Evolutionary conservation across 2,113 vertebrate genomes (phyloP), one percentile per base, ranked within the genome.

Genomic region (Emydocephalus ijimae): DNA sequence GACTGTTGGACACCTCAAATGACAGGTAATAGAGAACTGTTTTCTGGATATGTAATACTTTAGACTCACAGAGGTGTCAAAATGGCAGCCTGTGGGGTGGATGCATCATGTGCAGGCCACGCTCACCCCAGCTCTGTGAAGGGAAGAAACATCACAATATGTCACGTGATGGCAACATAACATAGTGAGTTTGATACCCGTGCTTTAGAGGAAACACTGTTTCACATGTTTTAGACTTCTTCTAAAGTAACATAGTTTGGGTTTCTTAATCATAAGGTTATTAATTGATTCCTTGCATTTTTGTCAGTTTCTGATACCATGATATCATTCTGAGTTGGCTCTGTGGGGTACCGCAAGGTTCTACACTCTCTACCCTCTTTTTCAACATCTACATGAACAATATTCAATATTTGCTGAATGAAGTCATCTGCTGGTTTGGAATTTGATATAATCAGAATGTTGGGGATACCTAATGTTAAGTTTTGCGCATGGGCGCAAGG

Each of bases 151-250:
- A 11, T 64, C 1, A 2, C 2, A 23, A 59, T 59, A 59, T 0
- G 2, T 59, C 10, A 12, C 1, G 3, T 29, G 59, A 29, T 4
- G 10, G 23, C 10, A 29, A 59, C 1, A 3, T 61, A 10, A 64
- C 10, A 1, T 3, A 1, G 24, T 1, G 3, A 29, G 10, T 64
- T 64, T 64, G 26, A 29, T 1, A 64, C 26, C 3, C 1, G 3
- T 64, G 26, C 64, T 74, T 74, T 39, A 20, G n/a, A 74, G 5
- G 15, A 34, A 81, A 39, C 69, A 81, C 34, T 39, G 14, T 20
- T 39, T 39, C 69, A 81, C 34, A 39, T 81, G 15, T 3, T 21
- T 39, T 39, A 20, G 69, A 81, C 34, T 39, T 81, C 14, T 74
- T 39, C 69, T 81, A 20, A 39, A 81, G 6, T 81, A 15, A 39